Base-by-base conservation (phyloP, 2,113 vertebrate genomes). In the Marmota monax region DNA sequence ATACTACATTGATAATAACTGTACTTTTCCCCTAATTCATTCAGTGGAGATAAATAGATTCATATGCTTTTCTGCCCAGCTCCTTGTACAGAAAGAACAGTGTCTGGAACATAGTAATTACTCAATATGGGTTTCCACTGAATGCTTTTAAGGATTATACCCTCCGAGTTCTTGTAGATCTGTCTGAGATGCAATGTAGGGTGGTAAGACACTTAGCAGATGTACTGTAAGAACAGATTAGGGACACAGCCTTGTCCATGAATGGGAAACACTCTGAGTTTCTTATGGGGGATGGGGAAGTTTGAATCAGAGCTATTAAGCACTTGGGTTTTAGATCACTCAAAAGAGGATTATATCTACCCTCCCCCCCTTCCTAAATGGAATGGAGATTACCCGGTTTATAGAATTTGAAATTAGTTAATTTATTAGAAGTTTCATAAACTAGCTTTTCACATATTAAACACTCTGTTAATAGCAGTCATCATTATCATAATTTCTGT, bases 1-100 rank as follows among this genome's bases (percentile, higher is more conserved):
- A 79, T 77, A 87, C 84, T 88, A 61, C 14, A 42, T 51, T 61
- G n/a, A 79, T 77, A 70, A 87, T n/a, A 79, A 78, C 39, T 34
- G 73, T 39, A 63, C n/a, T 69, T 91, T 76, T 76, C 58, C 37
- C 37, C 3, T 63, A 5, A 18, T 88, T 94, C 4, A 61, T 48
- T 95, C 65, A 73, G 39, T 37, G 23, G 7, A 56, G 13, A 76
- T 63, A 76, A 18, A 20, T 1, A 77, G 12, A 83, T 65, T 73
- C 12, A 34, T 67, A 45, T 34, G 7, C 61, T 61, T 29, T 92
- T 91, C 22, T 79, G 53, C 11, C 9, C 3, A 63, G 4, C 10
- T 45, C 27, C 17, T 58, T 20, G 18, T 74, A 63, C n/a, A 88
- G 42, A 51, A 51, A 51, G 2, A 67, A 42, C 5, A 56, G 1